A percentile compares a stretch with the other conserved stretches of the same genome.
Evolutionary conservation across 1,140 invertebrate species (phyloP).

Genomic region (Penaeus japonicus): DNA sequence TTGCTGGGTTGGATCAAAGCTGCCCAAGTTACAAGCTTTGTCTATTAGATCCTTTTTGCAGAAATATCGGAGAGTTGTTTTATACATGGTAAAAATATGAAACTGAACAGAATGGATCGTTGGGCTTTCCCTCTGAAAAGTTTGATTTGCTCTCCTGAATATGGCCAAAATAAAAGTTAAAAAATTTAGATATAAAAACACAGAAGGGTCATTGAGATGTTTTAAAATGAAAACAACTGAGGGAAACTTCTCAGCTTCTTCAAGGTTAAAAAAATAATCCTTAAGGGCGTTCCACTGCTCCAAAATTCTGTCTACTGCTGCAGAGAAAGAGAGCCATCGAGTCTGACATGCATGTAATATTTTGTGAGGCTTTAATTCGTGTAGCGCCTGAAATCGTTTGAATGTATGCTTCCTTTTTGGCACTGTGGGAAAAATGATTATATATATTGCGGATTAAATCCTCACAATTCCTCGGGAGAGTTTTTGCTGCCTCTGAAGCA

Average conservation of each 20-base stretch:
- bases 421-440: no score
- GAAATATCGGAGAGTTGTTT: background rate
- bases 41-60: background rate
- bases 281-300: constrained; percentile 35
- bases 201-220: constrained; percentile 30
- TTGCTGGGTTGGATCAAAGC: background rate
- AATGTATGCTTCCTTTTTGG: no score
- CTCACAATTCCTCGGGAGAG: background rate
- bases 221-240: background rate
- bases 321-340: constrained; percentile 15
- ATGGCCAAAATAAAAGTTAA: background rate
- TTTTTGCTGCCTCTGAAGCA: background rate
- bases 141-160: background rate
- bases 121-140: constrained; percentile 17
- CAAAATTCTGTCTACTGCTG: background rate
- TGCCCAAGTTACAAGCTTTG: background rate
- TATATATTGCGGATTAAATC: background rate
- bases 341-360: constrained; percentile 23
- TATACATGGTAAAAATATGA: background rate
- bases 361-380: constrained; percentile 34
- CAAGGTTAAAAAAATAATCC: constrained; percentile 1
- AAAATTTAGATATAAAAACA: constrained; percentile 32
- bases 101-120: background rate
- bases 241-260: background rate
- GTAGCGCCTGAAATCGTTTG: background rate